Conservation (phyloP, 2,888 invertebrate genomes). For the Epirrhoe alternata region DNA sequence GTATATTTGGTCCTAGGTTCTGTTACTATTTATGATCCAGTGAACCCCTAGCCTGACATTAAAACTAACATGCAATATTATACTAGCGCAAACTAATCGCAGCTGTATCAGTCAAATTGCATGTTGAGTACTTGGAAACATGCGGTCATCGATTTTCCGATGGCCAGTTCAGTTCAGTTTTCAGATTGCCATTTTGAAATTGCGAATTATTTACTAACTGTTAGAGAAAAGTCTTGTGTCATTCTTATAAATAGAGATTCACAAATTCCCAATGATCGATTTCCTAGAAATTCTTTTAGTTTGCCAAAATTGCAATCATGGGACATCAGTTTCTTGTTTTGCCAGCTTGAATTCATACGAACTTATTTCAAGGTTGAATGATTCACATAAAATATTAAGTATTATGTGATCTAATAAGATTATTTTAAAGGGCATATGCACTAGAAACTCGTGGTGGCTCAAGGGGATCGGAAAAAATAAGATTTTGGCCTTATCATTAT, state of each 20-base stretch:
- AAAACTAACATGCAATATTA: not conserved
- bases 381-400: not conserved
- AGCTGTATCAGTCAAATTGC: not conserved
- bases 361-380: not conserved
- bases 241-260: not conserved
- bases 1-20: too few relatives aligned
- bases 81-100: not conserved
- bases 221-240: not conserved
- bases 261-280: not conserved
- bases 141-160: not conserved
- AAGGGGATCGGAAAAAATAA: too few relatives aligned
- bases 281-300: not conserved
- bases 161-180: not conserved
- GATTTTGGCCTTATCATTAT: too few relatives aligned
- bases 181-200: not conserved
- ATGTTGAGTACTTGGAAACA: not conserved
- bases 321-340: not conserved
- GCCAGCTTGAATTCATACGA: too few relatives aligned
- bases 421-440: too few relatives aligned
- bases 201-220: not conserved
- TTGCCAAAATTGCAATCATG: not conserved
- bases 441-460: too few relatives aligned
- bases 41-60: too few relatives aligned
- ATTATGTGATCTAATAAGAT: too few relatives aligned
- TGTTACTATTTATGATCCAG: too few relatives aligned